Conservation (phyloP, 2,888 invertebrate species). For the Spodoptera exigua region DNA sequence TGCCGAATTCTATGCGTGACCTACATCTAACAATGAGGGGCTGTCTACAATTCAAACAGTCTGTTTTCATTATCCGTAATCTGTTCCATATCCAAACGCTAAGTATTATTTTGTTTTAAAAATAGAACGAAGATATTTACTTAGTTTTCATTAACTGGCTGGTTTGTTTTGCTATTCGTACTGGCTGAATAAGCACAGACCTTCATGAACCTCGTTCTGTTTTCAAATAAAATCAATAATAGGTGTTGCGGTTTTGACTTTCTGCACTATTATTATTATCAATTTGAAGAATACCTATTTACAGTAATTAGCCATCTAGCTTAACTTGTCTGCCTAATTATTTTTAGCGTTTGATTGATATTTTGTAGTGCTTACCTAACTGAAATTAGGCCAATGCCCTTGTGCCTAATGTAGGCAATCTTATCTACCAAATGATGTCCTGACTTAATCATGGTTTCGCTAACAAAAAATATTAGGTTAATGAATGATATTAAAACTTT, state of each 20-base stretch:
- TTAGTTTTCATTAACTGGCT: slow-evolving; percentile 21
- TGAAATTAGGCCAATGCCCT: slow-evolving; percentile 19
- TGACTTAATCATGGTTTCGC: slow-evolving; percentile 38
- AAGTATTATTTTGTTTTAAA: slow-evolving; percentile 35
- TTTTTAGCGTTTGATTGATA: not conserved
- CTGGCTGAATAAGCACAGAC: not conserved
- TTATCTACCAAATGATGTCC: slow-evolving; percentile 14
- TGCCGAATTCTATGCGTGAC: slow-evolving; percentile 61
- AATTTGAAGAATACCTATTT: too few relatives aligned
- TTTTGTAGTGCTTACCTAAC: not conserved
- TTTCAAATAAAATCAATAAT: too few relatives aligned
- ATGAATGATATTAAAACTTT: slow-evolving; percentile 34
- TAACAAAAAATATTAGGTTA: slow-evolving; percentile 40
- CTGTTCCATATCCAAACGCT: slow-evolving; percentile 58
- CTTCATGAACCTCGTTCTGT: too few relatives aligned
- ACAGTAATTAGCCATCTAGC: too few relatives aligned
- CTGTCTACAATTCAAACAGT: slow-evolving; percentile 61
- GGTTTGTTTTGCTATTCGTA: slow-evolving; percentile 5
- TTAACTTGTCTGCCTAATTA: too few relatives aligned
- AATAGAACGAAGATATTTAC: slow-evolving; percentile 25
- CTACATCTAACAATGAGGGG: slow-evolving; percentile 65
- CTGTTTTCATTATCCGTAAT: slow-evolving; percentile 67
- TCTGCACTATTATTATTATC: too few relatives aligned
- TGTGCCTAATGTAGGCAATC: slow-evolving; percentile 4
- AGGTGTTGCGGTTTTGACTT: too few relatives aligned